Evolutionary conservation across 2,888 invertebrate genomes (phyloP).

Genomic region (Microctonus brassicae): DNA sequence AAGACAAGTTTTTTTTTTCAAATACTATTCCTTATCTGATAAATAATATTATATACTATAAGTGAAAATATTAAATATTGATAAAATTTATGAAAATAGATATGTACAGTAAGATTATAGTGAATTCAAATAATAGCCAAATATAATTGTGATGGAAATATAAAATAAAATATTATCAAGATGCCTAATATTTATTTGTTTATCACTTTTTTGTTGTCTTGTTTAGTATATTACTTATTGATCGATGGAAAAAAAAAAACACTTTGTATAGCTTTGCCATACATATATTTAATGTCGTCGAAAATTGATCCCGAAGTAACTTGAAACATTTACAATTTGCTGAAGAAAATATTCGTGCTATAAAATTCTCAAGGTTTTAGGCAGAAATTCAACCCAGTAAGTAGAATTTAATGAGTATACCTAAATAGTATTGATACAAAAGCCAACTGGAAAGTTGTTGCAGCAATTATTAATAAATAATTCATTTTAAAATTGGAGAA

Average conservation of each 20-base stretch:
- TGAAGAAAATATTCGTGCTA: background rate
- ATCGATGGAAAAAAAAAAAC: background rate
- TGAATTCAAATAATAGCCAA: background rate
- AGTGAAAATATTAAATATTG: slow-evolving; percentile 1
- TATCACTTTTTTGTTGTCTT: too few relatives aligned
- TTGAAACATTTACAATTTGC: background rate
- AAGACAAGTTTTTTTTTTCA: background rate
- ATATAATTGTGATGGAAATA: background rate
- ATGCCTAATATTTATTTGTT: background rate
- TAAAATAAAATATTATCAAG: background rate
- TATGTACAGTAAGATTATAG: slow-evolving; percentile 12
- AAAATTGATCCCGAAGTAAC: slow-evolving; percentile 5
- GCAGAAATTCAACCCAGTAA: background rate
- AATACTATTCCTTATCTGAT: background rate
- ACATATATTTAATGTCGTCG: background rate
- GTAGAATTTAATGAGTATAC: background rate
- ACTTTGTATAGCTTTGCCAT: background rate
- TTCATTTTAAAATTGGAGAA: background rate
- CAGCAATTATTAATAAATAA: background rate
- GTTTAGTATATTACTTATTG: background rate
- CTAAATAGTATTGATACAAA: background rate
- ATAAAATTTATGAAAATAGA: slow-evolving; percentile 7
- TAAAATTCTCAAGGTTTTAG: background rate
- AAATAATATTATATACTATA: background rate
- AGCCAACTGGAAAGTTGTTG: background rate